Evolutionary conservation across 53 echinoderm and acorn worm genomes (phyloP).

Genomic region (Mesocentrotus franciscanus): DNA sequence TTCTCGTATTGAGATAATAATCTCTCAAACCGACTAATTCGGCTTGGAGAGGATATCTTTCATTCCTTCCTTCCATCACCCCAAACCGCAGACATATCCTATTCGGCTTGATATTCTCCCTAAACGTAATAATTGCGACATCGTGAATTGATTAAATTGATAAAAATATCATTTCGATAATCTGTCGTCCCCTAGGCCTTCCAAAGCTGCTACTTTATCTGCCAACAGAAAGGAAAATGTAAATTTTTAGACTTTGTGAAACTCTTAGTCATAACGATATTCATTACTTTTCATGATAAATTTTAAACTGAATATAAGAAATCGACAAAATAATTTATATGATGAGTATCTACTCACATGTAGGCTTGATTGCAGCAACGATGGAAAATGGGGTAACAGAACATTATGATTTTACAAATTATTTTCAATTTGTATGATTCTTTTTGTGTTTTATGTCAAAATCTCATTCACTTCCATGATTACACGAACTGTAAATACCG

Average conservation of each 20-base stretch:
- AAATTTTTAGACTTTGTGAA: neutral
- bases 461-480: too few relatives aligned
- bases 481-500: too few relatives aligned
- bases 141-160: slow-evolving; percentile 39
- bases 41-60: neutral
- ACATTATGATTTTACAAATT: too few relatives aligned
- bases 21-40: slow-evolving; percentile 38
- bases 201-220: neutral
- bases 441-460: too few relatives aligned
- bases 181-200: neutral
- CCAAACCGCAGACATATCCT: slow-evolving; percentile 46
- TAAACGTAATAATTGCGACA: slow-evolving; percentile 30
- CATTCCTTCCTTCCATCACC: slow-evolving; percentile 4
- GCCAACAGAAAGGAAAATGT: neutral
- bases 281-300: neutral
- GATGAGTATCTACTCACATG: too few relatives aligned
- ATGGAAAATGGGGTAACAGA: too few relatives aligned
- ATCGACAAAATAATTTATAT: too few relatives aligned
- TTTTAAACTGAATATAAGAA: too few relatives aligned
- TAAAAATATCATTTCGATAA: slow-evolving; percentile 34
- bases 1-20: slow-evolving; percentile 53
- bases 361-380: too few relatives aligned
- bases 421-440: too few relatives aligned
- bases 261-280: neutral
- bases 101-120: slow-evolving; percentile 20